These are phyloP conservation scores for Schrankia costaestrigalis DNA, from an alignment of 2,888 invertebrate genomes.

Conservation along the genomic window DNA sequence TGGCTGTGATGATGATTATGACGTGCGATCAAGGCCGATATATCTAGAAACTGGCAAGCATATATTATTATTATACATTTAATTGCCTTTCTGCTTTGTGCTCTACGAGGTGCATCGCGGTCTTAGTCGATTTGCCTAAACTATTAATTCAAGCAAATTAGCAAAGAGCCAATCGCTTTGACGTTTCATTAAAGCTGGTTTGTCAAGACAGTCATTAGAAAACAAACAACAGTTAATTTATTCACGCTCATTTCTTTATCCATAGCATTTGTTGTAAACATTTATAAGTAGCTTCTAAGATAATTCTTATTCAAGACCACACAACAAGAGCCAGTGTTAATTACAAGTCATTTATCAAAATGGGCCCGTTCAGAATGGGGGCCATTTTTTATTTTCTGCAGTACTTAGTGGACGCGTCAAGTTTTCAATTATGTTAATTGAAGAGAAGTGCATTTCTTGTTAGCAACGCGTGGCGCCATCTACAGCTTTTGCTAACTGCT, in stretches of 20 bases:
- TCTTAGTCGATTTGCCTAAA: slow-evolving; percentile 7
- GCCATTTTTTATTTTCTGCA: slow-evolving; percentile 31
- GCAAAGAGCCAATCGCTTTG: slow-evolving; percentile 1
- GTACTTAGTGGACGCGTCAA: slow-evolving; percentile 38
- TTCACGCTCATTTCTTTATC: too few species aligned
- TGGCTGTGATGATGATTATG: too few species aligned
- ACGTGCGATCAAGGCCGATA: too few species aligned
- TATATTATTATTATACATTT: too few species aligned
- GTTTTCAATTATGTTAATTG: slow-evolving; percentile 61
- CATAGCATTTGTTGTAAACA: too few species aligned
- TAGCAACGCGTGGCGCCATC: slow-evolving; percentile 39
- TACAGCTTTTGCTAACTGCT: slow-evolving; percentile 24
- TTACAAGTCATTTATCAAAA: slow-evolving; percentile 17
- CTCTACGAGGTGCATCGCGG: too few species aligned
- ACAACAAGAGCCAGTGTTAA: slow-evolving; percentile 2
- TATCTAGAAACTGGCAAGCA: too few species aligned
- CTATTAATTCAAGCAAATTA: slow-evolving; percentile 3
- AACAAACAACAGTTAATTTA: too few species aligned
- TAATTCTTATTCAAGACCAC: not conserved
- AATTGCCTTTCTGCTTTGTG: too few species aligned
- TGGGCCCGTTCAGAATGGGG: slow-evolving; percentile 24
- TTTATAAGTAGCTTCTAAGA: too few species aligned
- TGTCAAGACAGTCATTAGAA: too few species aligned
- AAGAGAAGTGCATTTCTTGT: slow-evolving; percentile 47
- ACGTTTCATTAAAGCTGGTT: not conserved